A percentile compares a stretch with the other conserved stretches of the same genome.
phyloP scores from a whole-genome alignment of 2,797 vertebrate species.

The Chrosomus eos region DNA sequence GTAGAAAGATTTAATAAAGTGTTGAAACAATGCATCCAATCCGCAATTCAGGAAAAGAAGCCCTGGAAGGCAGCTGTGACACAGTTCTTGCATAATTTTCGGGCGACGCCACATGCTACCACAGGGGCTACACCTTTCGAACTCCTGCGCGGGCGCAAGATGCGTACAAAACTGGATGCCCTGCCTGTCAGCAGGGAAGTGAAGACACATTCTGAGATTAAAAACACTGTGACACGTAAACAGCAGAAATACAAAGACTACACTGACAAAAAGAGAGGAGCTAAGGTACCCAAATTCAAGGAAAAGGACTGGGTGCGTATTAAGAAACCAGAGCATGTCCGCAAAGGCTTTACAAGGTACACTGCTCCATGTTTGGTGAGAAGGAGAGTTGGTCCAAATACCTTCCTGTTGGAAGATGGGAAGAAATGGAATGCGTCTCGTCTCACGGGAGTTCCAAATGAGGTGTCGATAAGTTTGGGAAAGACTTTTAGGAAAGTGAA shows the following conservation, averaged over 20 bases:
- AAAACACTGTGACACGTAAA: neutral
- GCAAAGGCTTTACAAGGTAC: neutral
- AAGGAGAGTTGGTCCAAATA: neutral
- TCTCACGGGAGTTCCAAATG: no score
- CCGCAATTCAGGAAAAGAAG: no score
- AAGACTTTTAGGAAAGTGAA: neutral
- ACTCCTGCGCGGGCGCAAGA: no score
- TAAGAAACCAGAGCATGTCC: neutral
- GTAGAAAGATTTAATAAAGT: no score
- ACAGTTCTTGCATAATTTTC: slow-evolving; percentile 1
- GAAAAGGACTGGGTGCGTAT: neutral
- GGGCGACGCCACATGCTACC: neutral
- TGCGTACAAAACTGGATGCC: no score
- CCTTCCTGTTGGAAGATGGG: neutral
- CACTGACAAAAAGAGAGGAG: neutral
- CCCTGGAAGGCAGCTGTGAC: neutral
- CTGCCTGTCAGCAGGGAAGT: no score
- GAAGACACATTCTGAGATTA: neutral
- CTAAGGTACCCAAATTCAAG: neutral
- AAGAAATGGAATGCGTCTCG: neutral
- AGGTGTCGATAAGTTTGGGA: neutral
- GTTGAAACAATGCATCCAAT: no score
- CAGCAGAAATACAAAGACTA: neutral
- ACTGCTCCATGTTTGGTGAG: neutral
- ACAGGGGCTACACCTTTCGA: no score